A percentile compares a stretch with the other conserved stretches of the same genome.
phyloP scores from a whole-genome alignment of 2,113 vertebrate species.

The Setophaga kirtlandii region DNA sequence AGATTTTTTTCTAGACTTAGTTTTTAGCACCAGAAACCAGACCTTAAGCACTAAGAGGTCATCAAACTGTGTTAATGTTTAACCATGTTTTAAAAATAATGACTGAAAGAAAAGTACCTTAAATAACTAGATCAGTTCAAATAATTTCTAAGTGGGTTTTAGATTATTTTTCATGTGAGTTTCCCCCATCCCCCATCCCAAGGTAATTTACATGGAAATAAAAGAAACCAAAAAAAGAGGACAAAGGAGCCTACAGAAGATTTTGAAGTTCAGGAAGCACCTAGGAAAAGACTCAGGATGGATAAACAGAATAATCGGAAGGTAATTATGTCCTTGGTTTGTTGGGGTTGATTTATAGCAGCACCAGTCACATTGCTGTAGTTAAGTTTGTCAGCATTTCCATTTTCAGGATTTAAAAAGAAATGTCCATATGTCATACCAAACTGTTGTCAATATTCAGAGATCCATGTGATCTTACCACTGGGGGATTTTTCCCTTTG shows the following conservation, averaged over 20 bases:
- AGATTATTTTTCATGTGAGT: constrained; percentile 67
- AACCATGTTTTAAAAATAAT: constrained; percentile 42
- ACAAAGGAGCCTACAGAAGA: constrained; percentile 72
- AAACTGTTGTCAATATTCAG: background rate
- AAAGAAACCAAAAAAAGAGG: constrained; percentile 78
- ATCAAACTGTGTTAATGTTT: constrained; percentile 4
- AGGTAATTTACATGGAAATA: constrained; percentile 79
- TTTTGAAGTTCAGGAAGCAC: constrained; percentile 66
- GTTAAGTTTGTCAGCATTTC: constrained; percentile 69
- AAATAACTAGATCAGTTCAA: constrained; percentile 44
- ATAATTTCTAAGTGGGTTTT: constrained; percentile 47
- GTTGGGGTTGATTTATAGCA: constrained; percentile 39
- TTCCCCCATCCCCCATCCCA: constrained; percentile 68
- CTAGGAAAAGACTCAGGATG: constrained; percentile 79
- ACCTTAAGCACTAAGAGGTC: background rate
- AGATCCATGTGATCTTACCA: background rate
- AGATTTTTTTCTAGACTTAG: background rate
- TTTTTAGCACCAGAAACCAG: background rate
- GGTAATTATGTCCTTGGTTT: constrained; percentile 65
- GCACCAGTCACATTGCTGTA: constrained; percentile 7
- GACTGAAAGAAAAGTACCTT: constrained; percentile 53
- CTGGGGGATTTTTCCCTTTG: background rate
- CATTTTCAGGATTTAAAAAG: constrained; percentile 12
- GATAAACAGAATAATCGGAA: constrained; percentile 79
- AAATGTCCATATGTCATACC: background rate